Evolutionary conservation across 2,888 invertebrate genomes (phyloP), one percentile per base, ranked within the genome.

Genomic region (Drosophila paracracens): DNA sequence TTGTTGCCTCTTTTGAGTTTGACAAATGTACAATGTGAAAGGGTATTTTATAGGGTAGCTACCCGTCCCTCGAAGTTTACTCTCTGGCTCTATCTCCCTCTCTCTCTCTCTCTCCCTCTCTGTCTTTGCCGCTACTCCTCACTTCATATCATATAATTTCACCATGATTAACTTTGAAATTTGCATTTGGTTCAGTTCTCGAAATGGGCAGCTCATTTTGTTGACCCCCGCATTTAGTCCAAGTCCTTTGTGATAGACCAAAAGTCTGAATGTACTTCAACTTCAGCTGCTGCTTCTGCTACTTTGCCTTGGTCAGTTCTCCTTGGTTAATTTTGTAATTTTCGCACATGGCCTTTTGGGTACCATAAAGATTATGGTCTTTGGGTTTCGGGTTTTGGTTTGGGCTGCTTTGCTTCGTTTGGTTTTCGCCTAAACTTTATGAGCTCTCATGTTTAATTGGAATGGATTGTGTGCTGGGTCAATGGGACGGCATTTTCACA

Each of bases 111-210:
- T 38, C 21, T 53, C 3, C 7, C 4, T 18, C 18, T 25, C 3
- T 13, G 18, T n/a, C 35, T 40, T 36, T 59, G 1, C 2, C 16
- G 18, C 31, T n/a, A 4, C 13, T 21, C 7, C 43, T 18, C 21
- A 11, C 40, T 40, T 31, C 4, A 40, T 51, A 65, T 69, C 69
- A 78, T 83, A 81, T 89, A 85, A 85, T 85, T 89, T 89, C 70
- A 68, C 70, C 90, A 89, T 85, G 85, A 85, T 85, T 85, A 85
- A 89, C 88, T 85, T 89, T 70, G 78, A 83, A 85, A 85, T 85
- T 85, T 85, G 88, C 85, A 89, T 85, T 76, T 64, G 43, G 54
- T 46, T 46, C 48, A 40, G 66, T 61, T 62, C 63, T 43, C 46
- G 60, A 74, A 67, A 63, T 64, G 48, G 54, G 18, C 38, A 52